Evolutionary conservation across 2,797 vertebrate genomes (phyloP).

Genomic region (Chromobotia macracanthus): DNA sequence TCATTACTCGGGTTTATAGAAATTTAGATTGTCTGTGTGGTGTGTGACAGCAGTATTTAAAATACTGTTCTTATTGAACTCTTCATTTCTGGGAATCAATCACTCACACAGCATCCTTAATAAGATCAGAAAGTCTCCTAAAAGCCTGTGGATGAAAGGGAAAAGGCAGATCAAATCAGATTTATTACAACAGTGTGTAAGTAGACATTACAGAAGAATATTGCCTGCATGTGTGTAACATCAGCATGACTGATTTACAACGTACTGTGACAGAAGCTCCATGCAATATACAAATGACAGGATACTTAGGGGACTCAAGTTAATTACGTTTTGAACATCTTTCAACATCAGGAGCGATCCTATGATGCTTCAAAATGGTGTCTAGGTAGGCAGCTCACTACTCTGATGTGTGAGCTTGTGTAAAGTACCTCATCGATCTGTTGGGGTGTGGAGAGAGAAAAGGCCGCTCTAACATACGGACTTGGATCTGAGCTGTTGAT

Average conservation of each 20-base stretch:
- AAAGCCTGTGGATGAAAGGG: slow-evolving; percentile 80
- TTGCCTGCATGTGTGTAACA: neutral
- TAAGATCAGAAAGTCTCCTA: slow-evolving; percentile 84
- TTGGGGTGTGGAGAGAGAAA: slow-evolving; percentile 86
- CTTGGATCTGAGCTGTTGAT: slow-evolving; percentile 79
- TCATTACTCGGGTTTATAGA: neutral
- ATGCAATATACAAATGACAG: too few species aligned
- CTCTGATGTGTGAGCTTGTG: neutral
- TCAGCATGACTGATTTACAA: too few species aligned
- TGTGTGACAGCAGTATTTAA: slow-evolving; percentile 12
- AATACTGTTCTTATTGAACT: neutral
- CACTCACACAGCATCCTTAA: slow-evolving; percentile 81
- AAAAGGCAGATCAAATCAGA: neutral
- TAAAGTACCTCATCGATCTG: slow-evolving; percentile 86
- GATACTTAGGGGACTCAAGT: too few species aligned
- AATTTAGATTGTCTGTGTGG: neutral
- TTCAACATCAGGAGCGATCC: too few species aligned
- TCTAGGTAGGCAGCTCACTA: neutral
- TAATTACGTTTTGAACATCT: neutral
- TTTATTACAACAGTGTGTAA: neutral
- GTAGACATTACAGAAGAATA: neutral
- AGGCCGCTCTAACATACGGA: slow-evolving; percentile 88
- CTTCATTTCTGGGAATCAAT: neutral
- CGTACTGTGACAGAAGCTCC: too few species aligned
- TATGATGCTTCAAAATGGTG: neutral